Evolutionary conservation across 2,797 vertebrate species (phyloP), one percentile per base, ranked within the genome.

Genomic region (Apogon hyalosoma): DNA sequence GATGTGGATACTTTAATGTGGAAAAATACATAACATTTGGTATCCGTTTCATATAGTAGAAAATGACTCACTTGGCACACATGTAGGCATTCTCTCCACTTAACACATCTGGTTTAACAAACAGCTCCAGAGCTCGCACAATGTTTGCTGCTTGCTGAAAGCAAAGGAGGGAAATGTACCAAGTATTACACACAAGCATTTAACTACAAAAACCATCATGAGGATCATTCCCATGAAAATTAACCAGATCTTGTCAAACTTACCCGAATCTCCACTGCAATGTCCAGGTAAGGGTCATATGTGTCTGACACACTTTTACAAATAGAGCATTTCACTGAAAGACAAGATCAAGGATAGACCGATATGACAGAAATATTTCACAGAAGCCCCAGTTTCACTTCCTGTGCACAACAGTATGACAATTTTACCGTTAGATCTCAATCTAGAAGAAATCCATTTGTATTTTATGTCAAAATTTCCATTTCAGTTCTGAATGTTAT

Each of bases 41-140:
- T 36, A 36, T 36, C 9, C 33, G 2, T 36, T 36, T 3, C 9
- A 8, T 36, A 53, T 63, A 58, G 4, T 9, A 47, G 2, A 56
- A 10, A 41, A 11, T 2, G 2, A 89, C 96, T 94, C 88, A 98
- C 98, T 92, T 96, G 57, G 95, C 95, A 78, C 98, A 99, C 96
- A 97, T 96, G 86, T 99, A 99, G 60, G 97, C 96, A 0, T 99
- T 97, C 72, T 98, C 97, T n/a, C 96, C 97, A 0, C 95, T 96
- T 66, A 99, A 91, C 53, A 95, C 79, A 4, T 99, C 97, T 0
- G 97, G 94, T 73, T 95, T 96, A 64, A 99, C 96, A 47, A 99
- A 99, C 47, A 97, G 91, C 48, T 98, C 96, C 85, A 99, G 88
- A 0, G 97, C 97, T 6, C 94, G 94, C 43, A 95, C 95, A 0